Base-by-base conservation (phyloP, 2,888 invertebrate species). In the Muscina levida region DNA sequence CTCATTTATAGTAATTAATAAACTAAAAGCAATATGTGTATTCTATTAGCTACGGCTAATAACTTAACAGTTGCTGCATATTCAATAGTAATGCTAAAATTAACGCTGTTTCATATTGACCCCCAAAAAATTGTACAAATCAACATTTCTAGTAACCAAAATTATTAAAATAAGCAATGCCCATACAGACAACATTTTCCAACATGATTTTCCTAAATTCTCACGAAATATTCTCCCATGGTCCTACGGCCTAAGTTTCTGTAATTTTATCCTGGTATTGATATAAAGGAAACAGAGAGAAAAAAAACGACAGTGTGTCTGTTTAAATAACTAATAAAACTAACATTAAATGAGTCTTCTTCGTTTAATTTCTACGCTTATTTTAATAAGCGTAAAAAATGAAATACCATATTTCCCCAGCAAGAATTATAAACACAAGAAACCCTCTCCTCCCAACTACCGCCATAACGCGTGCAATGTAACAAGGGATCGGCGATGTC, bases 211-310 rank as follows among this genome's bases (percentile, higher is more conserved):
- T n/a, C 17, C 24, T 44, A n/a, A 70, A 73, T 11, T 19, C 51
- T 66, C 44, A 42, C 51, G 2, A 42, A 24, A 53, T 53, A 53
- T 53, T 53, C 53, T 24, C 22, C 24, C 53, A 53, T 53, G 22
- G 24, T 53, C 24, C 13, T 24, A 4, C 8, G 1, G 22, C 5
- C 5, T 22, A 11, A 37, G 67, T 73, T 74, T 67, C 11, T 10
- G 73, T 77, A 77, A 72, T 72, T 67, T 77, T 77, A 81, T 77
- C 74, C 81, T 77, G 81, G 81, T 81, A 81, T 81, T 67, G 72
- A 75, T 72, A 65, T 62, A 79, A 31, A 44, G 66, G n/a, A 72
- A 51, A 77, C 24, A 37, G 24, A 46, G 19, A 48, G 19, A 48
- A 17, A 48, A 48, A 48, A 48, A 17, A 48, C 19, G 6, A 44